Base-by-base conservation (phyloP, 2,797 vertebrate species). In the Esox lucius region DNA sequence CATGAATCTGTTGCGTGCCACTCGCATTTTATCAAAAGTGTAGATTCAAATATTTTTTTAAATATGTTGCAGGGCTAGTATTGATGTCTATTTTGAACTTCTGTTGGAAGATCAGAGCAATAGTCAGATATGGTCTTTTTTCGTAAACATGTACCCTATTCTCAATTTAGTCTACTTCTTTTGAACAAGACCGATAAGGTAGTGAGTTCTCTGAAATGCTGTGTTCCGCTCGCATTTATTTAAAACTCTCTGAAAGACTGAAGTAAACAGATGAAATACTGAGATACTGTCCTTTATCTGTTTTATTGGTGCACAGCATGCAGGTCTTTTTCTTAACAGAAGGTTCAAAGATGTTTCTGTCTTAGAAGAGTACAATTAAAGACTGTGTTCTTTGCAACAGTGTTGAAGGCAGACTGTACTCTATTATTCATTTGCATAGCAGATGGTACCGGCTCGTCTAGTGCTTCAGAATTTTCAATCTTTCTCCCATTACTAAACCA, bases 371-470 rank as follows among this genome's bases (percentile, higher is more conserved):
- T 28, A 46, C 42, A 62, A 62, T 59, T 59, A 59, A 70, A 71
- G 33, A 71, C 26, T 17, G 15, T 5, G 28, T 35, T 35, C 59
- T 61, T 71, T 46, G 13, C 4, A 39, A 70, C 35, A 33, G 26
- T 48, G 35, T 62, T 46, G 35, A 62, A 24, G 15, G 33, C 76
- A 82, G 74, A 75, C 67, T 76, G 61, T 6, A 35, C 51, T 79
- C 75, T 62, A 78, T 84, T 77, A 80, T 79, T 81, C 13, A 81
- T 76, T 75, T 72, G 39, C 62, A 68, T 28, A 70, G 70, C 77
- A 82, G 78, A 78, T 78, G 75, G 75, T 64, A 31, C 69, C 26
- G 33, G 24, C 49, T 70, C 66, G 71, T 79, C 31, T 51, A 62
- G 46, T 51, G 53, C 51, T 65, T 6, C 62, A 8, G 49, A 51